Evolutionary conservation across 2,888 invertebrate genomes (phyloP).

Genomic region (Cryptocheilus praepositus): DNA sequence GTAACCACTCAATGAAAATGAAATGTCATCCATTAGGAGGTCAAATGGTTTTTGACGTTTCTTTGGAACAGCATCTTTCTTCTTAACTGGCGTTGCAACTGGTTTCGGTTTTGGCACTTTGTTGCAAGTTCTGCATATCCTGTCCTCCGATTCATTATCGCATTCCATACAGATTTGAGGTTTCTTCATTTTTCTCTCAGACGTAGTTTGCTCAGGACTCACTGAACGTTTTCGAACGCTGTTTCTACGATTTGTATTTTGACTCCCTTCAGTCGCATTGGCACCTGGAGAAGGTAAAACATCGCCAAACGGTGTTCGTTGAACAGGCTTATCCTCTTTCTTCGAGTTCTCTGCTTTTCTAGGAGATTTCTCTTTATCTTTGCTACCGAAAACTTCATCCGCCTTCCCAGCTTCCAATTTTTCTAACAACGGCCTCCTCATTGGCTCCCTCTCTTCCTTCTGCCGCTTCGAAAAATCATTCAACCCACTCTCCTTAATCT

Average conservation of each 20-base stretch:
- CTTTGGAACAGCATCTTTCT: constrained; percentile 1
- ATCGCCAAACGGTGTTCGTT: constrained; percentile 66
- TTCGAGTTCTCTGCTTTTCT: background rate
- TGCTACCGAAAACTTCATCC: constrained; percentile 54
- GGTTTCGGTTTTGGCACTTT: constrained; percentile 42
- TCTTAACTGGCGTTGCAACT: background rate
- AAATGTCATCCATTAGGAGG: constrained; percentile 62
- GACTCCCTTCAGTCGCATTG: background rate
- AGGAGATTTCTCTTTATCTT: constrained; percentile 17
- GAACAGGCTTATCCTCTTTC: constrained; percentile 21
- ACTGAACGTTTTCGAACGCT: background rate
- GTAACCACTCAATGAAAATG: constrained; percentile 70
- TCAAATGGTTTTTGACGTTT: constrained; percentile 55
- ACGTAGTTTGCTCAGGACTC: background rate
- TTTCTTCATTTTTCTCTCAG: constrained; percentile 19
- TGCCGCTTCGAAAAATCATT: constrained; percentile 61
- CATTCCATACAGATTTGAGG: constrained; percentile 55
- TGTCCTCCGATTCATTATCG: constrained; percentile 45
- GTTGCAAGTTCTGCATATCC: constrained; percentile 60
- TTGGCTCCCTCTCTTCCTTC: constrained; percentile 47
- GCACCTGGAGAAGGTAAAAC: constrained; percentile 40
- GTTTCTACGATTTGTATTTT: background rate
- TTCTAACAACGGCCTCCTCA: constrained; percentile 59
- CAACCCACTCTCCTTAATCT: constrained; percentile 53
- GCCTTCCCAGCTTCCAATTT: constrained; percentile 58